phyloP scores from a whole-genome alignment of 1,140 invertebrate species.

The Littorina saxatilis region DNA sequence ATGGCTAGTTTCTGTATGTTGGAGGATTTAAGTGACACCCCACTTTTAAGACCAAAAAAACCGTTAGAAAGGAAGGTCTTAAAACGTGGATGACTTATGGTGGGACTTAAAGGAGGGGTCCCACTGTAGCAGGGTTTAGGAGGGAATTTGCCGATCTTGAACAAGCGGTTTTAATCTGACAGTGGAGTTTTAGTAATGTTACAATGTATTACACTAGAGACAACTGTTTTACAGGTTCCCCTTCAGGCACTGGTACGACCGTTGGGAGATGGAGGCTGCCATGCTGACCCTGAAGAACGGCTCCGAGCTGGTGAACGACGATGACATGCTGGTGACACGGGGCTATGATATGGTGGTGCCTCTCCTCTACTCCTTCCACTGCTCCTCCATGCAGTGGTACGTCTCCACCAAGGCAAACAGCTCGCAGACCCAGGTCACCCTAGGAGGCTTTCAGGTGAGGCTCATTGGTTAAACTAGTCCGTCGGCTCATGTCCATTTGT shows the following conservation, averaged over 20 bases:
- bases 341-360: constrained; percentile 30
- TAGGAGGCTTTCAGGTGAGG: constrained; percentile 44
- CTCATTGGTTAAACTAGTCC: background rate
- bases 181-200: too few relatives aligned
- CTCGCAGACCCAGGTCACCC: background rate
- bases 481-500: background rate
- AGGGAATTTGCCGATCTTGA: too few relatives aligned
- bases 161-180: too few relatives aligned
- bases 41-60: too few relatives aligned
- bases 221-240: background rate
- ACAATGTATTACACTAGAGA: too few relatives aligned
- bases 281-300: background rate
- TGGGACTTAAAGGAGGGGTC: too few relatives aligned
- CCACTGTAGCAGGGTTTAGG: too few relatives aligned
- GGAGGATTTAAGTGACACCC: too few relatives aligned
- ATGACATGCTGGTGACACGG: constrained; percentile 12
- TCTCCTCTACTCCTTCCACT: constrained; percentile 49
- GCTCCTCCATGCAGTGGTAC: constrained; percentile 37
- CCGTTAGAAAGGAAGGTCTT: too few relatives aligned
- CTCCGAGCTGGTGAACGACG: background rate
- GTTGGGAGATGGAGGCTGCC: constrained; percentile 23
- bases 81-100: too few relatives aligned
- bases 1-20: too few relatives aligned
- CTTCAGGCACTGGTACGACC: constrained; percentile 16
- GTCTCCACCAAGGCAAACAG: background rate